Evolutionary conservation across 2,113 vertebrate genomes (phyloP).

Genomic region (Mola mola): DNA sequence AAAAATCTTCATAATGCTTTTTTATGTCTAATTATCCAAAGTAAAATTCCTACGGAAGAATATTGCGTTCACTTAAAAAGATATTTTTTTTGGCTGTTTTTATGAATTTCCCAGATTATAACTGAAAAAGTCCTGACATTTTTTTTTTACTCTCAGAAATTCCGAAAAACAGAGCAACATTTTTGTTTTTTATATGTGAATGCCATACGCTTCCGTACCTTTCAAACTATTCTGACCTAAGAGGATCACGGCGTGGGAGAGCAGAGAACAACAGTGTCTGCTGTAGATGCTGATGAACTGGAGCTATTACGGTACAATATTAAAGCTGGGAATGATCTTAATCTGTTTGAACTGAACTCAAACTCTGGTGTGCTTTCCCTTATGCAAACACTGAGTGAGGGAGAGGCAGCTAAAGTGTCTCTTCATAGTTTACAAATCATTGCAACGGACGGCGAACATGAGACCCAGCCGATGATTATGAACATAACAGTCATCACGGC

Average conservation of each 20-base stretch:
- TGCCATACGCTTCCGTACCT: no score
- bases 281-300: conserved; percentile 96
- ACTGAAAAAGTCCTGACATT: no score
- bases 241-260: conserved; percentile 93
- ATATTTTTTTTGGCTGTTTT: no score
- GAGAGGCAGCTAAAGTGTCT: conserved; percentile 86
- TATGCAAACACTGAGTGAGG: conserved; percentile 87
- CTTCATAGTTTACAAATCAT: conserved; percentile 91
- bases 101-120: no score
- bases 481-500: conserved; percentile 91
- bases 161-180: no score
- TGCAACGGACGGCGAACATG: conserved; percentile 93
- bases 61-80: no score
- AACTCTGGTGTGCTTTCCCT: conserved; percentile 94
- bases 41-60: no score
- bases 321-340: conserved; percentile 91
- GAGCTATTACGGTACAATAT: conserved; percentile 94
- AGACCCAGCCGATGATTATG: conserved; percentile 87
- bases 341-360: conserved; percentile 91
- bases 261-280: conserved; percentile 94
- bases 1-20: no score
- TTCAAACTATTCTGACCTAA: no score
- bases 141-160: no score
- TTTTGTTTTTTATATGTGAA: no score
- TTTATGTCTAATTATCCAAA: no score